These are phyloP conservation scores for Ceratotherium simum DNA, from an alignment of 2,113 vertebrate genomes.

Conservation along the genomic window DNA sequence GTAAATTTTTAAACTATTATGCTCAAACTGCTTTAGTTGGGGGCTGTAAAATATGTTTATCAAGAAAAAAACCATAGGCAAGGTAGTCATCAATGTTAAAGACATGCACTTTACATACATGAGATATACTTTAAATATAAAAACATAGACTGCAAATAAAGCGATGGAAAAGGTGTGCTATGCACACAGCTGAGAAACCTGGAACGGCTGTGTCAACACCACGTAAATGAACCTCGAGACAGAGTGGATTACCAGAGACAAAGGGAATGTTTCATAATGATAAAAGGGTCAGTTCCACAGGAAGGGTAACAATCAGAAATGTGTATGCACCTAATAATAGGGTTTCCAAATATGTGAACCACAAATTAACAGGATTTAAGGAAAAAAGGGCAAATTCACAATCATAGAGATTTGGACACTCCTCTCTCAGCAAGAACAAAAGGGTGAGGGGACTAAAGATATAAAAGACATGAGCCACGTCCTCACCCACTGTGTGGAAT, in stretches of 20 bases:
- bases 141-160: background rate
- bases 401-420: background rate
- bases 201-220: background rate
- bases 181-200: background rate
- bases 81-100: background rate
- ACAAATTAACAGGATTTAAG: background rate
- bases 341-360: background rate
- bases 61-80: background rate
- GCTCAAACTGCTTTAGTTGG: background rate
- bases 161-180: background rate
- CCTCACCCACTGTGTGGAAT: background rate
- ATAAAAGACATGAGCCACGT: background rate
- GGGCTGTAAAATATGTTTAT: background rate
- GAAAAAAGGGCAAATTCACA: background rate
- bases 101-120: background rate
- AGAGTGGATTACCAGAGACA: background rate
- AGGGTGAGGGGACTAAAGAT: rapidly evolving
- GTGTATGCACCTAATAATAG: background rate
- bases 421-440: background rate
- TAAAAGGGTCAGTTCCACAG: background rate
- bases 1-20: background rate
- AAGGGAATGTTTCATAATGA: background rate
- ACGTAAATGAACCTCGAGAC: background rate
- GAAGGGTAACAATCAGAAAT: background rate
- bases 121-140: background rate